A percentile compares a stretch with the other conserved stretches of the same genome.
phyloP scores from a whole-genome alignment of 64 coral and sea anemone genomes.

The Dendronephthya gigantea region DNA sequence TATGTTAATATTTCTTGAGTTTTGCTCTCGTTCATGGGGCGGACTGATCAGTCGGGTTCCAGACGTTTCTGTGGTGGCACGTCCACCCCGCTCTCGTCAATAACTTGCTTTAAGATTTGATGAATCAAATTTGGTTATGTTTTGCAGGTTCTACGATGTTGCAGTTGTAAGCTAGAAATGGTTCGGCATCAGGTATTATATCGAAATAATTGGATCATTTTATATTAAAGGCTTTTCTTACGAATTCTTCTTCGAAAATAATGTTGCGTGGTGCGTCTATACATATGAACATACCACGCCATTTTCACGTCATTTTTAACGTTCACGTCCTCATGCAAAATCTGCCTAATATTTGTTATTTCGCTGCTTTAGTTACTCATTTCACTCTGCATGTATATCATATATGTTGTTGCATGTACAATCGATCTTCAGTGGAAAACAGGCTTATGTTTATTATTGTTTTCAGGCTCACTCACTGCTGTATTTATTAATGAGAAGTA shows the following conservation, averaged over 20 bases:
- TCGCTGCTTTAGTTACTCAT: background rate
- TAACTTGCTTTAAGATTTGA: too few species aligned
- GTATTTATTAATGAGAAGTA: constrained; percentile 96
- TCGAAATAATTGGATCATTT: too few species aligned
- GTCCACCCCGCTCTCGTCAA: background rate
- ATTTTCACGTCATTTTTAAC: background rate
- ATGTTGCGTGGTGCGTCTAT: too few species aligned
- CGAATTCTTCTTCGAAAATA: background rate
- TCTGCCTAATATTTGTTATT: background rate
- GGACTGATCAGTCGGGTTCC: too few species aligned
- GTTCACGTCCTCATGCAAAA: background rate
- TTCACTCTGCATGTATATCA: too few species aligned
- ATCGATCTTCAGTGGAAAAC: too few species aligned
- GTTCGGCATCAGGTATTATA: constrained; percentile 62
- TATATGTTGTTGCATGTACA: too few species aligned
- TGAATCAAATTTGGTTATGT: background rate
- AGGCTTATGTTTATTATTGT: too few species aligned
- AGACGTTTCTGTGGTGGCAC: too few species aligned
- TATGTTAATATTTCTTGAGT: background rate
- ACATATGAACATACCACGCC: too few species aligned
- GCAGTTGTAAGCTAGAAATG: constrained; percentile 71
- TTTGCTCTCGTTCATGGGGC: too few species aligned
- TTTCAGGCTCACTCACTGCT: constrained; percentile 62
- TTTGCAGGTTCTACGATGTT: constrained; percentile 74
- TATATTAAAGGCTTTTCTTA: too few species aligned